phyloP scores from a whole-genome alignment of 2,797 vertebrate species.

The Enoplosus armatus region DNA sequence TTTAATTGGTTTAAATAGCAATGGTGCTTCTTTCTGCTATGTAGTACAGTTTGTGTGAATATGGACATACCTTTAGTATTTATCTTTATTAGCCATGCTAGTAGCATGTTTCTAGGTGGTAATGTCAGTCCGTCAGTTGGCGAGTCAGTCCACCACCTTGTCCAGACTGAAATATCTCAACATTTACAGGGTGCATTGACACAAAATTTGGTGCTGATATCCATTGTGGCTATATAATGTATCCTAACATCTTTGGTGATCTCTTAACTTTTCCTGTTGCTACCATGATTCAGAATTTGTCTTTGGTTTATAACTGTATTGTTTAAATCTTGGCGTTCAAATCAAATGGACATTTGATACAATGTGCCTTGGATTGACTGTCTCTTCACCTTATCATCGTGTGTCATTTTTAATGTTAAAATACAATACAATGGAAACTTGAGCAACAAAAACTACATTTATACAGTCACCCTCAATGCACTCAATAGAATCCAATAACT shows the following conservation, averaged over 20 bases:
- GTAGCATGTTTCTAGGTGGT: not conserved
- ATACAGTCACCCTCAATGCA: slow-evolving; percentile 44
- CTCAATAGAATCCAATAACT: slow-evolving; percentile 46
- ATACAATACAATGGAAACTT: slow-evolving; percentile 63
- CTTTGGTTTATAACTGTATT: too few species aligned
- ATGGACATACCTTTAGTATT: not conserved
- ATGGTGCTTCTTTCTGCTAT: not conserved
- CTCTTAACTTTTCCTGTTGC: not conserved
- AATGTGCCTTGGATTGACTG: not conserved
- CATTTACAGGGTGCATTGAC: not conserved
- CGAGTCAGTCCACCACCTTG: not conserved
- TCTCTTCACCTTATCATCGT: slow-evolving; percentile 50
- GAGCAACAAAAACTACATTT: slow-evolving; percentile 60
- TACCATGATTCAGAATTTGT: not conserved
- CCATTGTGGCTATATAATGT: not conserved
- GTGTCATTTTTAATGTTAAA: slow-evolving; percentile 69
- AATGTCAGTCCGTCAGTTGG: not conserved
- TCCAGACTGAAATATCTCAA: not conserved
- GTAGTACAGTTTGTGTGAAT: not conserved
- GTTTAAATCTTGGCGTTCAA: not conserved
- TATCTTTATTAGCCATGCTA: not conserved
- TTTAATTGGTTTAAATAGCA: not conserved
- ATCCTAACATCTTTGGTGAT: not conserved
- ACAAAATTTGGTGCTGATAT: not conserved
- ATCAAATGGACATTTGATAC: not conserved